Evolutionary conservation across 2,888 invertebrate species (phyloP).

Genomic region (Aspidiotus rigidus): DNA sequence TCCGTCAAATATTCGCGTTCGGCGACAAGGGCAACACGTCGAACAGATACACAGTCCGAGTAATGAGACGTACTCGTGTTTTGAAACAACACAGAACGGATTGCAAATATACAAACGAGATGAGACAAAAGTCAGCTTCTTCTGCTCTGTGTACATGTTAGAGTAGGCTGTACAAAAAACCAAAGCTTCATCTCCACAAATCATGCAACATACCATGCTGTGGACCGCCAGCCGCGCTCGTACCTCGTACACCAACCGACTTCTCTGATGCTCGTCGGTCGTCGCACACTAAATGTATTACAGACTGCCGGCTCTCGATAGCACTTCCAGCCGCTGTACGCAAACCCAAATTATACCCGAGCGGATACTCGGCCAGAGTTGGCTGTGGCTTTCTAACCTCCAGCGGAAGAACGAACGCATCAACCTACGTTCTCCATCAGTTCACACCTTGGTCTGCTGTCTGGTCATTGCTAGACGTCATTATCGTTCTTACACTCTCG

Average conservation of each 20-base stretch:
- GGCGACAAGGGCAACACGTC: slow-evolving; percentile 1
- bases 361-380: too few species aligned
- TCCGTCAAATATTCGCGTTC: neutral
- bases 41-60: neutral
- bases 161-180: slow-evolving; percentile 20
- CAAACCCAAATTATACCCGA: neutral
- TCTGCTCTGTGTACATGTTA: slow-evolving; percentile 2
- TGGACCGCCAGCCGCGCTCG: slow-evolving; percentile 26
- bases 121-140: slow-evolving; percentile 22
- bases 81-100: slow-evolving; percentile 8
- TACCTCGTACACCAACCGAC: slow-evolving; percentile 18
- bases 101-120: slow-evolving; percentile 24
- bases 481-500: slow-evolving; percentile 24
- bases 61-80: too few species aligned
- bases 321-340: slow-evolving; percentile 2
- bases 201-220: slow-evolving; percentile 29
- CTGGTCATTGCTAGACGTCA: slow-evolving; percentile 23
- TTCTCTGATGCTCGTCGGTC: slow-evolving; percentile 15
- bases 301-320: slow-evolving; percentile 9
- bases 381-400: slow-evolving; percentile 21
- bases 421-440: slow-evolving; percentile 23
- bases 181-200: slow-evolving; percentile 26
- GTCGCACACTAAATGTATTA: neutral
- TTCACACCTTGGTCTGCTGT: slow-evolving; percentile 24
- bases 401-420: slow-evolving; percentile 12